Evolutionary conservation across 2,888 invertebrate species (phyloP).

Genomic region (Cephus pulcher): DNA sequence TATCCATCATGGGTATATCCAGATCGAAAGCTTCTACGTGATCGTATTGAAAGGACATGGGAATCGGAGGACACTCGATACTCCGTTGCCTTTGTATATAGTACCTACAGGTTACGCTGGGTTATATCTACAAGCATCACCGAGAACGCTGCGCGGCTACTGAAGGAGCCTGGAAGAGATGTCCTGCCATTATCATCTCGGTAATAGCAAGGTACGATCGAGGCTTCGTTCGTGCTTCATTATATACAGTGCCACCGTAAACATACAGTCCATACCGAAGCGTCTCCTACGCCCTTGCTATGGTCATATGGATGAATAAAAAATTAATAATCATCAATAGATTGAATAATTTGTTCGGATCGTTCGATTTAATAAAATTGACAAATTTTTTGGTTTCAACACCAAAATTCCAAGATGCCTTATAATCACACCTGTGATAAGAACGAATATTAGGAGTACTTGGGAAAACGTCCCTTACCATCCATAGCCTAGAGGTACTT

Average conservation of each 20-base stretch:
- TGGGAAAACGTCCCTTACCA: too few species aligned
- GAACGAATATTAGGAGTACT: too few species aligned
- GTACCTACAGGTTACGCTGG: too few species aligned
- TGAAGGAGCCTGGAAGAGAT: slow-evolving; percentile 22
- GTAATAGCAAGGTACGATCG: slow-evolving; percentile 21
- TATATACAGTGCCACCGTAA: slow-evolving; percentile 21
- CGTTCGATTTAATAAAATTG: too few species aligned
- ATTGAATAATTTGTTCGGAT: too few species aligned
- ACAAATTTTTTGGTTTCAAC: too few species aligned
- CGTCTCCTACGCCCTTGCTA: too few species aligned
- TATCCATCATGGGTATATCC: neutral
- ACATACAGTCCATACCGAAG: neutral
- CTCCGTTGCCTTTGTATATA: neutral
- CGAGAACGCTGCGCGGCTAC: slow-evolving; percentile 13
- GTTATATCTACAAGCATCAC: neutral
- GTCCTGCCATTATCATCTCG: slow-evolving; percentile 24
- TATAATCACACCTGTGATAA: too few species aligned
- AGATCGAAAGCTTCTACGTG: slow-evolving; percentile 3
- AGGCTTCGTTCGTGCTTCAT: slow-evolving; percentile 21
- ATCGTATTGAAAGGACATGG: neutral
- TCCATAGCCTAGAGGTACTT: too few species aligned
- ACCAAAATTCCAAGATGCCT: too few species aligned
- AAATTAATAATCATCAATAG: too few species aligned
- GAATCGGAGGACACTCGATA: neutral
- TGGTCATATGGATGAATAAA: too few species aligned